Base-by-base conservation (phyloP, 2,113 vertebrate species). In the Columba janthina region DNA sequence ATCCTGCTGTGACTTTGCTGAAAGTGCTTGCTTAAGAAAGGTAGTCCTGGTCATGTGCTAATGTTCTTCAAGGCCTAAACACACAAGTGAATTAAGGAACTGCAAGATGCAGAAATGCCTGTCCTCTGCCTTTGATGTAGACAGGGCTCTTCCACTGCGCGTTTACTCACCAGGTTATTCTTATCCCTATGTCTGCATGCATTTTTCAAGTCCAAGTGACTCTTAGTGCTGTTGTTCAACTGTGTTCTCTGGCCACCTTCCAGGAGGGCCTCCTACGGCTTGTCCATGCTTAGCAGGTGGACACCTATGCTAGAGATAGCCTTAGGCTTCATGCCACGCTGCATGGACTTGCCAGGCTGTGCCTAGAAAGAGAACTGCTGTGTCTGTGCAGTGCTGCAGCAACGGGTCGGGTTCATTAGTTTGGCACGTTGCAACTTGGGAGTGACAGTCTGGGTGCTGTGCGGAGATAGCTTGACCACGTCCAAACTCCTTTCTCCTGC, bases 291-390 rank as follows among this genome's bases (percentile, higher is more conserved):
- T 8, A 1, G 70, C 66, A 76, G 54, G 31, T 78, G 40, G 77
- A 18, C 74, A 58, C 15, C 9, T 8, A 2, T 7, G 7, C 25
- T 34, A 42, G n/a, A 13, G 46, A 25, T 17, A 66, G 72, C 92
- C 75, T 28, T 70, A 32, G 79, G 65, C 83, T 77, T 40, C 7
- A 0, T 62, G 53, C 60, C 26, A 25, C 0, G 0, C 28, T 73
- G 64, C 0, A 0, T 56, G 64, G 60, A 34, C 75, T 21, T 26
- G 67, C 15, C 12, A 46, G 60, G 34, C 54, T 90, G 88, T 18
- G 10, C 85, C 78, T 82, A 26, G 90, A 88, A 66, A 62, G 67
- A 62, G 67, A 66, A 62, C 17, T 48, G 34, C 70, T 12, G 15
- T 88, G 60, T 70, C 54, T 80, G 38, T 12, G 8, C 6, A 21